Base-by-base conservation (phyloP, 2,113 vertebrate species). In the Nerophis lumbriciformis region DNA sequence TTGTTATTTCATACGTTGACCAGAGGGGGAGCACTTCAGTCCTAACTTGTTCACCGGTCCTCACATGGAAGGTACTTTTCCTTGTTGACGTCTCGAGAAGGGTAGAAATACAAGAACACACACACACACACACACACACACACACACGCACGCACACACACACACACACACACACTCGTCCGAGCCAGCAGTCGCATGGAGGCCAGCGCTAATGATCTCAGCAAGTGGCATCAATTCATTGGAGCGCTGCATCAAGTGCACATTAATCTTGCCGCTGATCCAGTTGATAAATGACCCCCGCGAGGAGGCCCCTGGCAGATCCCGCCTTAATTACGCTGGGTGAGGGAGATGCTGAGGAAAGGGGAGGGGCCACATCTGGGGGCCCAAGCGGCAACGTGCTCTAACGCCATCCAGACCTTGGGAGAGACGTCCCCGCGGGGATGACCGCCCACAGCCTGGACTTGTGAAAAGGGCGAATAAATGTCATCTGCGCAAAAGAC, bases 151-250 rank as follows among this genome's bases (percentile, higher is more conserved):
- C 28, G 3, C 28, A 28, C 28, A 4, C 28, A 28, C 28, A 28
- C 28, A 28, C 28, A 28, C 28, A 28, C 28, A 28, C 28, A 28
- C 28, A 28, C 28, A 28, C 28, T 28, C 28, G 28, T 28, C 28
- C 28, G 1, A 9, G 7, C 7, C 8, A 42, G 39, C 83, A 85
- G 84, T 83, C 79, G 72, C 79, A 78, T 69, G 72, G 76, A 80
- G 84, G 84, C 84, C 81, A 78, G 65, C 77, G 69, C 88, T 91
- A 92, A 92, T 91, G 88, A 90, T 88, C 89, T 88, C 86, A 75
- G 88, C 88, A 89, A 91, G 89, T 90, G 89, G 87, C 90, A 90
- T 88, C 88, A 89, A 90, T 91, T 88, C 88, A 87, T 88, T 90
- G 86, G 80, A 87, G 82, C 77, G 68, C 82, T 72, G 77, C 84